Base-by-base conservation (phyloP, 2,113 vertebrate genomes). In the Furnarius figulus region DNA sequence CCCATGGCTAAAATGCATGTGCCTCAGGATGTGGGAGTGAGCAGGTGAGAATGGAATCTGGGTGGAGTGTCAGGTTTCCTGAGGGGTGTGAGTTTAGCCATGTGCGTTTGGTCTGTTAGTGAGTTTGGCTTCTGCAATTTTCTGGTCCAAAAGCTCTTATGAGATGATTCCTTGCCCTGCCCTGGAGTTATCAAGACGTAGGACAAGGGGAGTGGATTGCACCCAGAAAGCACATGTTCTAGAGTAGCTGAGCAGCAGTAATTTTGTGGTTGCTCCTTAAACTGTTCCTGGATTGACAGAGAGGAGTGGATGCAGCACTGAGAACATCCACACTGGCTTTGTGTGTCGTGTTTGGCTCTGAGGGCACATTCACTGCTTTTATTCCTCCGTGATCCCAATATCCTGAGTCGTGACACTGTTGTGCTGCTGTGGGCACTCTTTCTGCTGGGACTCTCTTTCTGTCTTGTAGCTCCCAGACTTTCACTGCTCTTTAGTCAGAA, bases 281-380 rank as follows among this genome's bases (percentile, higher is more conserved):
- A 24, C 27, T 35, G 6, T 47, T 79, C 27, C 25, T 0, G 0
- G 14, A 12, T 0, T 39, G 39, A 23, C 18, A 35, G 47, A 47
- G 53, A n/a, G 39, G 62, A 19, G 28, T 49, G 72, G 58, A 53
- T 0, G 0, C 33, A 42, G 52, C 44, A 16, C 35, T 78, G 4
- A 33, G 9, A 85, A 47, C 4, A 5, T 35, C 11, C 30, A 1
- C 1, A 0, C 12, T 59, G 8, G 3, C 75, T 83, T 39, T 65
- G 1, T 18, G 10, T 10, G 10, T 74, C n/a, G 5, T 18, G 3
- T 58, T 86, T 2, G 15, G 39, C 22, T 65, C 56, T 56, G 63
- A 73, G 65, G 58, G 11, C 6, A 6, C 18, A 5, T 39, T 46
- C 37, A 30, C 0, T 10, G 31, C 23, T 81, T 90, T 53, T 73